Conservation (phyloP, 2,888 invertebrate species). For the Orchestes rusci region DNA sequence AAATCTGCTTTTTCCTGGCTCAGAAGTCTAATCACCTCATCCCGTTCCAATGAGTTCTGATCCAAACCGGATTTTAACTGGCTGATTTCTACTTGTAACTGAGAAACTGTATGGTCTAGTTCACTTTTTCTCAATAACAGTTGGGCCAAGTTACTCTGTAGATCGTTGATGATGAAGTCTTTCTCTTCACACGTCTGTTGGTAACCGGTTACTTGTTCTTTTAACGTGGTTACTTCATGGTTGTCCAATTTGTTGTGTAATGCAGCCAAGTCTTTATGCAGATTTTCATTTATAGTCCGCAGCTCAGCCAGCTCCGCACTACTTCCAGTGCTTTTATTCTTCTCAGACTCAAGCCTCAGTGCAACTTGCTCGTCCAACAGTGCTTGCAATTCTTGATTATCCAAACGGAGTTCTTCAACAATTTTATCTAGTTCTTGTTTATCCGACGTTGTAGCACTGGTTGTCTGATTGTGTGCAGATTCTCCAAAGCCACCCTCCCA, state of each 20-base stretch:
- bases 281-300: conserved; percentile 10
- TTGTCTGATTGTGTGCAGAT: neutral
- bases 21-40: too few species aligned
- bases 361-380: conserved; percentile 48
- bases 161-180: conserved; percentile 27
- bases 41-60: too few species aligned
- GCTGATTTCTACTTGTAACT: neutral
- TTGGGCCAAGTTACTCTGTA: conserved; percentile 25
- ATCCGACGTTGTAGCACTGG: neutral
- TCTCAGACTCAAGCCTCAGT: conserved; percentile 35
- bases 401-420: conserved; percentile 52
- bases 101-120: conserved; percentile 5
- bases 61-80: neutral
- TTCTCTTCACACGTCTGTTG: conserved; percentile 24
- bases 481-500: conserved; percentile 42
- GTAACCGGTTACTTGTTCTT: conserved; percentile 1
- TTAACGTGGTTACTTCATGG: conserved; percentile 5
- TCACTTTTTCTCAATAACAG: conserved; percentile 29
- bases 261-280: conserved; percentile 5
- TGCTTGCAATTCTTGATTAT: conserved; percentile 55
- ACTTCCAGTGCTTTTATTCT: conserved; percentile 21
- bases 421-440: conserved; percentile 48
- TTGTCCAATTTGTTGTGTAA: conserved; percentile 11
- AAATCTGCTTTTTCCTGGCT: too few species aligned
- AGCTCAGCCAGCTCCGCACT: conserved; percentile 10